Percentiles rank a stretch among this genome's conserved stretches.
Conservation (phyloP, 2,888 invertebrate species). For the Phengaris arion region DNA sequence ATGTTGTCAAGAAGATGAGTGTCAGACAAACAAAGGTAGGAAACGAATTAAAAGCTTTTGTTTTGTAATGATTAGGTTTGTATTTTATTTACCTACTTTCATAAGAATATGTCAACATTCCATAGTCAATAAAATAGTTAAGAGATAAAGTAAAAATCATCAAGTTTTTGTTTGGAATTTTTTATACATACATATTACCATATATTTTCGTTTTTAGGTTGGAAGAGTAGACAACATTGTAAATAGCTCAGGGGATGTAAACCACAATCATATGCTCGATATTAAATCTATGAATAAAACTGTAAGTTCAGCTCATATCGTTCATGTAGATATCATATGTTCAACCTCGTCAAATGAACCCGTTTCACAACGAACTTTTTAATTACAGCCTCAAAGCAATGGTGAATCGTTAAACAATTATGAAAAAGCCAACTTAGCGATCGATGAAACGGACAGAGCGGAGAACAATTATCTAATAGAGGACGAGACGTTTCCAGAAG, state of each 20-base stretch:
- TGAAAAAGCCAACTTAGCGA: slow-evolving; percentile 16
- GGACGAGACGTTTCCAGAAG: slow-evolving; percentile 71
- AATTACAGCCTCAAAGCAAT: slow-evolving; percentile 53
- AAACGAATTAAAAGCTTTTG: neutral
- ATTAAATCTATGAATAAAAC: slow-evolving; percentile 47
- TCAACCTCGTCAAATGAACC: neutral
- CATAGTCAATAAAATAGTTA: too few relatives aligned
- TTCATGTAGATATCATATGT: neutral
- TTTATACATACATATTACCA: neutral
- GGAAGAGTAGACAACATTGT: slow-evolving; percentile 62
- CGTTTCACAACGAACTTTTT: neutral
- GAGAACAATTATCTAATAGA: slow-evolving; percentile 61
- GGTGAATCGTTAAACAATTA: slow-evolving; percentile 47
- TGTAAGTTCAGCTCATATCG: slow-evolving; percentile 40
- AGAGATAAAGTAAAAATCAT: too few relatives aligned
- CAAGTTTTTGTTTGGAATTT: neutral
- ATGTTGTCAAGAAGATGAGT: slow-evolving; percentile 57
- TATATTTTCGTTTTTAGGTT: slow-evolving; percentile 37
- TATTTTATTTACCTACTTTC: neutral
- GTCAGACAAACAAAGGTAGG: slow-evolving; percentile 39
- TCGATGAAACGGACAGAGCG: slow-evolving; percentile 54
- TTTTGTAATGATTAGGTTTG: neutral
- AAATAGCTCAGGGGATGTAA: slow-evolving; percentile 70
- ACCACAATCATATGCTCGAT: slow-evolving; percentile 68
- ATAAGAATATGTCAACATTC: neutral